Evolutionary conservation across 2,888 invertebrate genomes (phyloP).

Genomic region (Harmothoe impar): DNA sequence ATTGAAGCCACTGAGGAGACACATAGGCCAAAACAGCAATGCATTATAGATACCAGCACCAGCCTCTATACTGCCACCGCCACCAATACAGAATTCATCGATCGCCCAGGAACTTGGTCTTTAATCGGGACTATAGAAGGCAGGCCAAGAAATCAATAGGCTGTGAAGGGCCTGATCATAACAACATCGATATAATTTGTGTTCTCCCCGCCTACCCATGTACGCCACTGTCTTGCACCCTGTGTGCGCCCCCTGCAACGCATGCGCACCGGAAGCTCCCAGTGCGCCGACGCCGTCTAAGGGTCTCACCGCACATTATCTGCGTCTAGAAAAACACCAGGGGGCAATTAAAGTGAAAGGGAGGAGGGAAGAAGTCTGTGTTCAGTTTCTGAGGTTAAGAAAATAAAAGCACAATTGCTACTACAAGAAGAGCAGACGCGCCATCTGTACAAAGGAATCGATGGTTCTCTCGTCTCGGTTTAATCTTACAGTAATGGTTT

Average conservation of each 20-base stretch:
- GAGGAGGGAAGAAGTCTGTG: background rate
- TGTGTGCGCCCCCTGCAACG: background rate
- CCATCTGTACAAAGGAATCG: background rate
- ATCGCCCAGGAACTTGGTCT: constrained; percentile 6
- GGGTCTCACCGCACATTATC: background rate
- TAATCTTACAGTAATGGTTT: background rate
- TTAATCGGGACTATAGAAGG: constrained; percentile 19
- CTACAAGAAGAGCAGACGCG: background rate
- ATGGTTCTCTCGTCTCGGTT: background rate
- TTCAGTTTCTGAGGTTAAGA: background rate
- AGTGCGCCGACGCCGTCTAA: background rate
- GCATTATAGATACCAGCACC: background rate
- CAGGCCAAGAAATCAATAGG: constrained; percentile 12
- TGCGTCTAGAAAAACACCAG: background rate
- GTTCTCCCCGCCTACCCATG: background rate
- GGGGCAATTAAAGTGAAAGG: background rate
- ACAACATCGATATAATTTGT: constrained; percentile 31
- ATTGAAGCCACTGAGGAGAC: background rate
- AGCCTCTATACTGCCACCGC: background rate
- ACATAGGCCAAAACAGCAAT: background rate
- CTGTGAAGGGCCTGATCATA: background rate
- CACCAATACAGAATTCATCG: background rate
- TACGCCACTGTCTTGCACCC: background rate
- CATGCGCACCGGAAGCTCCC: constrained; percentile 30
- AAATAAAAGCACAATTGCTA: background rate